These are phyloP conservation scores for Melanaphis sacchari DNA, from an alignment of 1,140 invertebrate species.

Conservation along the genomic window DNA sequence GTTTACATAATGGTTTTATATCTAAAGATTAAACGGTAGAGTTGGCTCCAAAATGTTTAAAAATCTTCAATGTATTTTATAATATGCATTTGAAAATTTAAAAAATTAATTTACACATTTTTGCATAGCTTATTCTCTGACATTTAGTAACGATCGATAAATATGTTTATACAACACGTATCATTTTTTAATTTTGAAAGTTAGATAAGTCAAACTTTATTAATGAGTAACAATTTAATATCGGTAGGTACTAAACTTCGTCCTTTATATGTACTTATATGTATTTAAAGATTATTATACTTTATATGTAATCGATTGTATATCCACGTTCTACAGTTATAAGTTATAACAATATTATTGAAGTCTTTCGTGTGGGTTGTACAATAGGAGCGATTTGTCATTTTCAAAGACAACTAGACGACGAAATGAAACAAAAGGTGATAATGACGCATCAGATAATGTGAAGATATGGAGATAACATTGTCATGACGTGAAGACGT, in stretches of 20 bases:
- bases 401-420: neutral
- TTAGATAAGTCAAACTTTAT: neutral
- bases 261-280: neutral
- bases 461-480: neutral
- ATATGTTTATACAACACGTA: no score
- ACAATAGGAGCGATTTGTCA: neutral
- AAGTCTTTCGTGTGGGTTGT: neutral
- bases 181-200: neutral
- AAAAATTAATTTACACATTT: neutral
- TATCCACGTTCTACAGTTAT: neutral
- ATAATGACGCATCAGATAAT: conserved; percentile 23
- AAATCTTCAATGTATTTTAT: no score
- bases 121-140: neutral
- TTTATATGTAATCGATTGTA: neutral
- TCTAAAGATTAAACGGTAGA: no score
- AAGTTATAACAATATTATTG: neutral
- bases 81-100: no score
- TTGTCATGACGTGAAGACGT: neutral
- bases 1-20: no score
- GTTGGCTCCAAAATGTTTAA: no score
- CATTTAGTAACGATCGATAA: neutral
- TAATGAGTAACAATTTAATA: neutral
- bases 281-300: no score
- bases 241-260: neutral
- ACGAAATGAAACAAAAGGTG: conserved; percentile 25